Base-by-base conservation (phyloP, 2,888 invertebrate species). In the Drosophila buzzatii region DNA sequence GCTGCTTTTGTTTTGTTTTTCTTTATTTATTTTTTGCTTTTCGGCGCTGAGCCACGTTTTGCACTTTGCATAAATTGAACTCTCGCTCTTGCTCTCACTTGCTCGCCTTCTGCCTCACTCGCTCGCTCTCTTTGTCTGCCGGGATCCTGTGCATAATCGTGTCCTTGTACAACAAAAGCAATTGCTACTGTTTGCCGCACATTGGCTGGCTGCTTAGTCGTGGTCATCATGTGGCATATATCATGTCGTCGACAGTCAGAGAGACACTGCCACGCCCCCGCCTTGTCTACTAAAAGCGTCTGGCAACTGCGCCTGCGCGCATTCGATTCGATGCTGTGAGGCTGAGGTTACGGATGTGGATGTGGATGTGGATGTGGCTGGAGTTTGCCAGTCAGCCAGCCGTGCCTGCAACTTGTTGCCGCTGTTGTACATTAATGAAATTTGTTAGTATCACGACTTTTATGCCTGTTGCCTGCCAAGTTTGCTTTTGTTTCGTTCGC, bases 391-490 rank as follows among this genome's bases (percentile, higher is more conserved):
- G 76, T 62, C 57, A 71, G 63, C 33, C 64, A 61, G 66, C 69
- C 65, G 69, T 70, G 86, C 64, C 77, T 75, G 88, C 90, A 86
- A 86, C 85, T 86, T 90, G 85, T 90, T 90, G 84, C 80, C 85
- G 76, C 82, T 91, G 91, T 91, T 88, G 81, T 85, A 91, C 91
- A 91, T 87, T 85, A 89, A 88, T 83, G 88, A 91, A 91, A 91
- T 91, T 91, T 91, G 91, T 91, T 90, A 80, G 88, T 85, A 90
- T 90, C 91, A 91, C 91, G 91, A 91, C 80, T 87, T 89, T 84
- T 89, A 79, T 87, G 89, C 85, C 89, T 82, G 85, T 82, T 83
- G 88, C 63, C 86, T 85, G 83, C 81, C 73, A 77, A 63, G 63
- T 73, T 72, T 74, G 87, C 86, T 83, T 84, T 84, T 84, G 86